phyloP scores from a whole-genome alignment of 35 echinoderm and acorn worm species.

The Chiridota heheva region DNA sequence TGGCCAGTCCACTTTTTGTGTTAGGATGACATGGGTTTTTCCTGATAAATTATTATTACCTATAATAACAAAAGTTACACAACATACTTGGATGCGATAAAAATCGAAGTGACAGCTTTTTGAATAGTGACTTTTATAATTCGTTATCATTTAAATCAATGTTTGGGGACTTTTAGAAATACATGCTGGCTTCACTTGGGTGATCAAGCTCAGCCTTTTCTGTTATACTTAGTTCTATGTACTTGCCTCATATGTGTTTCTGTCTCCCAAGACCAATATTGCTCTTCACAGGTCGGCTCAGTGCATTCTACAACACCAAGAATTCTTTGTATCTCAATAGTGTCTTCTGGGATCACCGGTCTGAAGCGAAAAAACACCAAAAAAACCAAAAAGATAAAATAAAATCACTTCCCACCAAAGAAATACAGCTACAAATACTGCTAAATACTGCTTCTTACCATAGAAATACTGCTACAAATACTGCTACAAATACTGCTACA shows the following conservation, averaged over 20 bases:
- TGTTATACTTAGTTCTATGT: too few relatives aligned
- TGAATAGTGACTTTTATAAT: too few relatives aligned
- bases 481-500: background rate
- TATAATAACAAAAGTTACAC: too few relatives aligned
- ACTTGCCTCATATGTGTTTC: slow-evolving; percentile 31
- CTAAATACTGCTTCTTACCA: background rate
- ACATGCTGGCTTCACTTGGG: too few relatives aligned
- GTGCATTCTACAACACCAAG: slow-evolving; percentile 23
- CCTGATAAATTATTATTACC: too few relatives aligned
- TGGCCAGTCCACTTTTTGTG: too few relatives aligned
- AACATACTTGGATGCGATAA: too few relatives aligned
- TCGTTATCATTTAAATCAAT: too few relatives aligned
- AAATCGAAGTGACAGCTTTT: too few relatives aligned
- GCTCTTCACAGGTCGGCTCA: slow-evolving; percentile 4
- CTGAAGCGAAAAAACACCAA: slow-evolving; percentile 1
- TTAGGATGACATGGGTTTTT: too few relatives aligned
- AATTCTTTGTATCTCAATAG: slow-evolving; percentile 34
- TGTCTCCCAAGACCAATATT: slow-evolving; percentile 33
- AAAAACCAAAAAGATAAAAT: background rate
- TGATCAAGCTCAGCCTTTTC: too few relatives aligned
- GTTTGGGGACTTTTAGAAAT: too few relatives aligned
- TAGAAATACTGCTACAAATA: background rate
- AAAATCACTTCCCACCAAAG: background rate
- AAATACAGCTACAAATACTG: background rate
- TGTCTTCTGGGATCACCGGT: slow-evolving; percentile 45